phyloP scores from a whole-genome alignment of 2,888 invertebrate species.

The Tetropium fuscum region DNA sequence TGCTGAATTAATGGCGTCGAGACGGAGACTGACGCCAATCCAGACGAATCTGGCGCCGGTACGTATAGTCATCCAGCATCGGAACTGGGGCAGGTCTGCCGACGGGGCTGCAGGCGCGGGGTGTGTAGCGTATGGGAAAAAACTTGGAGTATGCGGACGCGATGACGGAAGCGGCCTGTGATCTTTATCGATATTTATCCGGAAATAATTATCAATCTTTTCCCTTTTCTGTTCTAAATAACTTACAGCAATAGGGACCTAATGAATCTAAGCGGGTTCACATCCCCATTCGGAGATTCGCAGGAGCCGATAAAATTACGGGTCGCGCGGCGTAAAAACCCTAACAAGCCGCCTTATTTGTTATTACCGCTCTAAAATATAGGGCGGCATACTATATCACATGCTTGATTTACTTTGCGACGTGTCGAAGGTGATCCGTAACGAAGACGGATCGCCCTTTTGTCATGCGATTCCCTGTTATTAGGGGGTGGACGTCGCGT shows the following conservation, averaged over 20 bases:
- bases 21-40: conserved; percentile 61
- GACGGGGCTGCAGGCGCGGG: conserved; percentile 1
- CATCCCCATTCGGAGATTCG: no score
- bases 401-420: conserved; percentile 21
- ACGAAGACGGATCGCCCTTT: conserved; percentile 7
- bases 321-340: no score
- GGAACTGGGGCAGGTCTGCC: conserved; percentile 16
- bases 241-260: no score
- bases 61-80: conserved; percentile 16
- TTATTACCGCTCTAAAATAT: conserved; percentile 18
- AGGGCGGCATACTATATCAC: conserved; percentile 15
- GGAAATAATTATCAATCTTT: no score
- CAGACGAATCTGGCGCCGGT: conserved; percentile 40
- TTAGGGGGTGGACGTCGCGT: neutral
- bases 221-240: no score
- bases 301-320: no score
- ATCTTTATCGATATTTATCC: no score
- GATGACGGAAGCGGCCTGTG: neutral
- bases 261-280: no score
- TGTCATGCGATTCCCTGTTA: conserved; percentile 1
- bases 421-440: neutral
- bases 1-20: conserved; percentile 66
- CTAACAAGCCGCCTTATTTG: conserved; percentile 13
- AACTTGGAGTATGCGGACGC: conserved; percentile 3
- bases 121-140: conserved; percentile 1